Base-by-base conservation (phyloP, 2,113 vertebrate species). In the Sapayoa aenigma region DNA sequence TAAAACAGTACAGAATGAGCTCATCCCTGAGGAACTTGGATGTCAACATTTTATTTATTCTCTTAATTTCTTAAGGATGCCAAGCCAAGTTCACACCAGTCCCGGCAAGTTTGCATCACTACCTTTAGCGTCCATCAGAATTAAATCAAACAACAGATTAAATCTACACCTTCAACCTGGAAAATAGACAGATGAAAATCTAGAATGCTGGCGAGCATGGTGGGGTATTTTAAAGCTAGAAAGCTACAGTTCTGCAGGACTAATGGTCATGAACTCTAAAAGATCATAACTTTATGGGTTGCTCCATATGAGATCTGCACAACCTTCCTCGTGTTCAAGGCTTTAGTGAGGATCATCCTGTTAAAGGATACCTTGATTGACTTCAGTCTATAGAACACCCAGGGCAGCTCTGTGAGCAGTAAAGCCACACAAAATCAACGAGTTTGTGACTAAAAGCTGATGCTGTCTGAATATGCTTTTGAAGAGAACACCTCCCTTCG, bases 21-120 rank as follows among this genome's bases (percentile, higher is more conserved):
- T 97, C 90, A 95, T 85, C 63, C 59, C 7, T 3, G 4, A 85
- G 27, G 63, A 90, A 95, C 84, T 93, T 73, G 63, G 71, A 85
- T 63, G 84, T 85, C 87, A 95, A 94, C 66, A 73, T 89, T 87
- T 95, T 82, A 90, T 94, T 95, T 97, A 85, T 93, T 86, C 41
- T 49, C 42, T 85, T 85, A 33, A 94, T 93, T 76, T 72, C 49
- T 44, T 72, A 85, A 93, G 53, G 47, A 87, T 94, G 79, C 83
- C 91, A 93, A 75, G 68, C 44, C 30, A 7, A 93, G 68, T 39
- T 90, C 78, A 80, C 1, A 1, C 90, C 87, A 94, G 92, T 62
- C 20, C 15, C 47, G 42, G 80, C 87, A 94, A 86, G 82, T 81
- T 6, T 66, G 56, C 55, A 55, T 18, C 30, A 3, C 71, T 89